Evolutionary conservation across 1,140 invertebrate genomes (phyloP), one percentile per base, ranked within the genome.

Genomic region (Pogonomyrmex barbatus): DNA sequence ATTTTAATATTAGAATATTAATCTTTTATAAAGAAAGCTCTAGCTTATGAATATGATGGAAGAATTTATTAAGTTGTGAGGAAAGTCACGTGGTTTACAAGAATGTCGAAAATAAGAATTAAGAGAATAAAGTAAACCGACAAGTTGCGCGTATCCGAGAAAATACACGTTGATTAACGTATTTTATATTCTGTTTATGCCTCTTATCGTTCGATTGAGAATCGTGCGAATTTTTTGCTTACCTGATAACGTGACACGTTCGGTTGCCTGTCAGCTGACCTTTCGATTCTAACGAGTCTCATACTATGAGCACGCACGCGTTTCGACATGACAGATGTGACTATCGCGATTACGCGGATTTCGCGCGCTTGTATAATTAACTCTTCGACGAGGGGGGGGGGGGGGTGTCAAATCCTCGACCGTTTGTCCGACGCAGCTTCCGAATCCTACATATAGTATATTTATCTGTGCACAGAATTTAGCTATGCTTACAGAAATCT

Each of bases 231-330:
- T 60, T 73, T 75, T 36, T 60, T 62, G 54, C 68, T 58, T 83
- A 60, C 12, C 39, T 24, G 76, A 85, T 81, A 82, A 81, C 62
- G 62, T 30, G 76, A 58, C 60, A 36, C 73, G 60, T 78, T 42
- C 24, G 14, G 50, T 86, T 47, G 65, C 33, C 67, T 76, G 81
- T 90, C 87, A 87, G 87, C 89, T 90, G 87, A 90, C 78, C 87
- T 90, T 90, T 79, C 42, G 30, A 68, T 65, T 52, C 67, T 71
- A 76, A 62, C 39, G 60, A 45, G 88, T 45, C 85, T 76, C 85
- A 78, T 82, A 85, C 82, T 84, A 75, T 70, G 68, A 88, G 56
- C 67, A 81, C 67, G 78, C 87, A 88, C 71, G 50, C 50, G 76
- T 39, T 76, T 56, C 56, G 75, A 70, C 85, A 56, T 62, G 75